A percentile compares a stretch with the other conserved stretches of the same genome.
Conservation (phyloP, 1,140 invertebrate genomes). For the Anadara kagoshimensis region DNA sequence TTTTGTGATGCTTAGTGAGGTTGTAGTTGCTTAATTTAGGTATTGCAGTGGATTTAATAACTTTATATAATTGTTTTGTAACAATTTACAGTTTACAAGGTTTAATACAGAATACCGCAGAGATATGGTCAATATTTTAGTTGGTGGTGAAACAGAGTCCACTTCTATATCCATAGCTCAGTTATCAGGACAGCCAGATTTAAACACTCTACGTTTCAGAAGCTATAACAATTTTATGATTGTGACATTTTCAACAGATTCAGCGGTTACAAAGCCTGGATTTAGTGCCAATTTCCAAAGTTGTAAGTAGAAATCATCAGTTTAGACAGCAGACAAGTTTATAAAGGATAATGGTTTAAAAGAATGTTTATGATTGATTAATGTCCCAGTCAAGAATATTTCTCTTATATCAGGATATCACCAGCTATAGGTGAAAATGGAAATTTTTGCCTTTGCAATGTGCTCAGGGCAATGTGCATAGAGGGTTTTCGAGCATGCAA, state of each 20-base stretch:
- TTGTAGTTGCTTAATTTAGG: too few relatives aligned
- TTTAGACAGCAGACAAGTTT: background rate
- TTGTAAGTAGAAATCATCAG: slow-evolving; percentile 15
- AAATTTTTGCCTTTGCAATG: too few relatives aligned
- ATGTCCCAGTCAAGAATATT: too few relatives aligned
- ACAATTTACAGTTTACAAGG: slow-evolving; percentile 87
- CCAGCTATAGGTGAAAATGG: too few relatives aligned
- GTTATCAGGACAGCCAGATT: slow-evolving; percentile 88
- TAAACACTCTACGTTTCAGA: slow-evolving; percentile 87
- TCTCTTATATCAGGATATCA: too few relatives aligned
- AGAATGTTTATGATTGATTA: too few relatives aligned
- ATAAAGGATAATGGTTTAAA: too few relatives aligned
- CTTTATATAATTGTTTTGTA: too few relatives aligned
- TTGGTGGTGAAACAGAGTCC: slow-evolving; percentile 95
- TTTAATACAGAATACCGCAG: slow-evolving; percentile 98
- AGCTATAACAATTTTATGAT: slow-evolving; percentile 99
- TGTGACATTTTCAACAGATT: slow-evolving; percentile 95
- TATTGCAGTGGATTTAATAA: too few relatives aligned
- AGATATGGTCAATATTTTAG: slow-evolving; percentile 95
- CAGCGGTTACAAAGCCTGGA: slow-evolving; percentile 57
- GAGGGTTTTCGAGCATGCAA: too few relatives aligned
- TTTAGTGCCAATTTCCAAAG: slow-evolving; percentile 37
- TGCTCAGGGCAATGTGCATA: too few relatives aligned
- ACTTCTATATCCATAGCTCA: slow-evolving; percentile 93
- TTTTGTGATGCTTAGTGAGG: too few relatives aligned